These are phyloP conservation scores for western clawed frog (Xenopus tropicalis) DNA, from an alignment of 2,113 vertebrate species.

Conservation along the genomic window UCB_Xtro_10.0 CM004451.2:66130001-66130500, in stretches of 20 bases:
- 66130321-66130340: constrained; percentile 25
- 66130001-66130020: too few relatives aligned
- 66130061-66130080: too few relatives aligned
- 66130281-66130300: not conserved
- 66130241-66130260: not conserved
- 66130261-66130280: not conserved
- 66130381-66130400: constrained; percentile 24
- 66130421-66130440: constrained; percentile 15
- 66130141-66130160: too few relatives aligned
- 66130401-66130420: constrained; percentile 29
- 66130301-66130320: constrained; percentile 4
- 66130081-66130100: too few relatives aligned
- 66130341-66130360: constrained; percentile 40
- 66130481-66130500: not conserved
- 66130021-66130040: too few relatives aligned
- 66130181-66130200: too few relatives aligned
- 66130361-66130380: constrained; percentile 20
- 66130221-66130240: too few relatives aligned
- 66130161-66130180: too few relatives aligned
- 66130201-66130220: too few relatives aligned
- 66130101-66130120: too few relatives aligned
- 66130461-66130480: not conserved
- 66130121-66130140: too few relatives aligned
- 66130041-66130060: too few relatives aligned
- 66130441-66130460: constrained; percentile 28